Evolutionary conservation across 1,140 invertebrate species (phyloP).

Genomic region (Himalopsyche phryganea): DNA sequence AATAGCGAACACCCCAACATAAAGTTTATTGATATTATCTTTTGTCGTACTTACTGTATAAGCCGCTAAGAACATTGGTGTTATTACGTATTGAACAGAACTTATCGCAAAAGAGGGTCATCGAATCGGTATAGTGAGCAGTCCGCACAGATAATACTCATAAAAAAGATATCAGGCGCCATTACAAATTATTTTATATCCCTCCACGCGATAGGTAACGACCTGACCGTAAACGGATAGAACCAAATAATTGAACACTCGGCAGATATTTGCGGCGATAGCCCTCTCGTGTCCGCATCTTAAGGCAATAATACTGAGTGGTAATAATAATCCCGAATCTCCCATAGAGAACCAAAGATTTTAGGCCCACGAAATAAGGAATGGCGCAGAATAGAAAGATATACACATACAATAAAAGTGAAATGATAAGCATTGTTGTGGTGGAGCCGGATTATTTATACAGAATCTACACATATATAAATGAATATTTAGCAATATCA

Average conservation of each 20-base stretch:
- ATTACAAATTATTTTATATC: conserved; percentile 16
- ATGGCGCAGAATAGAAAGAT: not conserved
- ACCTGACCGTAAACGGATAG: conserved; percentile 3
- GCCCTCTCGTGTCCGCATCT: conserved; percentile 21
- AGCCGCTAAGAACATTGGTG: too few species aligned
- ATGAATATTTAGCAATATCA: too few species aligned
- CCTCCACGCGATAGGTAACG: conserved; percentile 17
- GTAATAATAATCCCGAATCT: conserved; percentile 23
- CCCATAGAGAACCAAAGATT: conserved; percentile 5
- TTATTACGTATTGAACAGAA: too few species aligned
- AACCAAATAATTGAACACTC: conserved; percentile 25
- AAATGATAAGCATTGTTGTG: too few species aligned
- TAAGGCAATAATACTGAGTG: conserved; percentile 33
- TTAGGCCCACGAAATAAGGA: conserved; percentile 1
- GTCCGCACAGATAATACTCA: not conserved
- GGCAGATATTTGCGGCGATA: not conserved
- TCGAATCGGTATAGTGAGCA: too few species aligned
- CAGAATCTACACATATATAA: too few species aligned
- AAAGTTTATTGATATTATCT: too few species aligned
- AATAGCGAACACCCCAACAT: too few species aligned
- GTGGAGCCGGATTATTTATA: too few species aligned
- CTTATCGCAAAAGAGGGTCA: too few species aligned
- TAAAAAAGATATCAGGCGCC: conserved; percentile 11
- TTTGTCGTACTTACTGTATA: too few species aligned
- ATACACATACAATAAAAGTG: conserved; percentile 12